A percentile compares a stretch with the other conserved stretches of the same genome.
Evolutionary conservation across 1,140 invertebrate genomes (phyloP).

Genomic region (Aphidius gifuensis): DNA sequence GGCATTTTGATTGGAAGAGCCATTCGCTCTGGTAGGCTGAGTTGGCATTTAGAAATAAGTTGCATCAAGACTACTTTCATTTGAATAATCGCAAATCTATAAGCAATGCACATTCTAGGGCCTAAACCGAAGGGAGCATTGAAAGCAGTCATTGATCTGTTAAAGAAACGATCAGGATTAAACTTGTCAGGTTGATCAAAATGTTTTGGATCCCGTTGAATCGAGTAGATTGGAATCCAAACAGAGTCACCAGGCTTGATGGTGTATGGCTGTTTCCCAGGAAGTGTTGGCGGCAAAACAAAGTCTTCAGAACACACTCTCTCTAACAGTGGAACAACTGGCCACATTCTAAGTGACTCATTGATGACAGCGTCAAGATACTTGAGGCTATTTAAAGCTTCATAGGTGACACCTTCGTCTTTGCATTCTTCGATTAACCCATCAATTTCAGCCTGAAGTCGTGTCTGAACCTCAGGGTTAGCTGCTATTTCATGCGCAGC

Average conservation of each 20-base stretch:
- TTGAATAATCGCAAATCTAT: slow-evolving; percentile 3
- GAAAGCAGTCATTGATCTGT: slow-evolving; percentile 41
- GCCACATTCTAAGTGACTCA: slow-evolving; percentile 60
- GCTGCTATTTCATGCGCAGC: slow-evolving; percentile 52
- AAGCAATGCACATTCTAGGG: slow-evolving; percentile 9
- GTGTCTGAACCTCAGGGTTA: slow-evolving; percentile 56
- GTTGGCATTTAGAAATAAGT: slow-evolving; percentile 19
- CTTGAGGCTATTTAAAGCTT: slow-evolving; percentile 29
- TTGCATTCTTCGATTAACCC: slow-evolving; percentile 33
- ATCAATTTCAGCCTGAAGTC: slow-evolving; percentile 46
- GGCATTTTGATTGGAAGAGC: slow-evolving; percentile 9
- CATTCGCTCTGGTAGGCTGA: slow-evolving; percentile 23
- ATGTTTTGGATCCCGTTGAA: slow-evolving; percentile 56
- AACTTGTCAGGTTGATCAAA: slow-evolving; percentile 56
- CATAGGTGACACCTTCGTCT: slow-evolving; percentile 30
- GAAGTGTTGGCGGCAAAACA: slow-evolving; percentile 21
- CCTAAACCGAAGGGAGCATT: slow-evolving; percentile 37
- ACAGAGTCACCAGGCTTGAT: slow-evolving; percentile 40
- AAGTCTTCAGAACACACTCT: slow-evolving; percentile 51
- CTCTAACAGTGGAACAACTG: slow-evolving; percentile 56
- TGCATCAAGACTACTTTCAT: slow-evolving; percentile 7
- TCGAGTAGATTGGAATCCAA: slow-evolving; percentile 48
- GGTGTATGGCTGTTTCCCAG: slow-evolving; percentile 19
- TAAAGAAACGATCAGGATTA: slow-evolving; percentile 56
- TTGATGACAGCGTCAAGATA: slow-evolving; percentile 39